A percentile compares a stretch with the other conserved stretches of the same genome.
phyloP scores from a whole-genome alignment of 2,797 vertebrate species.

The Neosalanx taihuensis region DNA sequence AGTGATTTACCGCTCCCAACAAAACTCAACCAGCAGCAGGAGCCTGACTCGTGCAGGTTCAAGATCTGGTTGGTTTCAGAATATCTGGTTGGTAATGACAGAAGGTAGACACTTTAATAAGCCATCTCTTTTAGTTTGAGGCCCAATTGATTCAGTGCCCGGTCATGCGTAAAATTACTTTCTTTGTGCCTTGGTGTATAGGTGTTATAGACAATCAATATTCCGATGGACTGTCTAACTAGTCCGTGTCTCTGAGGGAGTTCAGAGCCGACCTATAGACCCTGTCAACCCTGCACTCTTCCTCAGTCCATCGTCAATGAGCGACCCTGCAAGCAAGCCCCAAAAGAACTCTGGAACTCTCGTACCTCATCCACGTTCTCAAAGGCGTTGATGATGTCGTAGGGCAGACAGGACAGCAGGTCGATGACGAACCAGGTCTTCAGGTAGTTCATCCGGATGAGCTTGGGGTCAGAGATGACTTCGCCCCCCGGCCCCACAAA shows the following conservation, averaged over 20 bases:
- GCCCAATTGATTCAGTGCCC: slow-evolving; percentile 40
- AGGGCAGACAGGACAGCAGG: slow-evolving; percentile 94
- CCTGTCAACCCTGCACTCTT: not conserved
- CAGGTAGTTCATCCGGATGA: slow-evolving; percentile 97
- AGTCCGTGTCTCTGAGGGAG: slow-evolving; percentile 30
- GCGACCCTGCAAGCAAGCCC: not conserved
- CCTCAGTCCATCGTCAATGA: not conserved
- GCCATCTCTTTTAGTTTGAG: slow-evolving; percentile 8
- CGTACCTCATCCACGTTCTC: slow-evolving; percentile 97
- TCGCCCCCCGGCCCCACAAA: slow-evolving; percentile 95
- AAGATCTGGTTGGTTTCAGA: not conserved
- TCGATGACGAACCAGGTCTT: slow-evolving; percentile 99
- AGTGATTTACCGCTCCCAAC: not conserved
- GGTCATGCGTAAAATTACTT: slow-evolving; percentile 52
- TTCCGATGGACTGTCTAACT: slow-evolving; percentile 19
- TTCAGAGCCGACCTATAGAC: not conserved
- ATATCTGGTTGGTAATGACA: too few species aligned
- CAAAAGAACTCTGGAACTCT: not conserved
- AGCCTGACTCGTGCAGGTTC: not conserved
- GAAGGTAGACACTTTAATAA: not conserved
- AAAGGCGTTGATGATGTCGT: slow-evolving; percentile 99
- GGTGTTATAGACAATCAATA: slow-evolving; percentile 3
- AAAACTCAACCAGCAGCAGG: not conserved
- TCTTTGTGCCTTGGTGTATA: not conserved
- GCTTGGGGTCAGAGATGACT: slow-evolving; percentile 94